Evolutionary conservation across 2,113 vertebrate species (phyloP).

Genomic region (Aepyceros melampus): DNA sequence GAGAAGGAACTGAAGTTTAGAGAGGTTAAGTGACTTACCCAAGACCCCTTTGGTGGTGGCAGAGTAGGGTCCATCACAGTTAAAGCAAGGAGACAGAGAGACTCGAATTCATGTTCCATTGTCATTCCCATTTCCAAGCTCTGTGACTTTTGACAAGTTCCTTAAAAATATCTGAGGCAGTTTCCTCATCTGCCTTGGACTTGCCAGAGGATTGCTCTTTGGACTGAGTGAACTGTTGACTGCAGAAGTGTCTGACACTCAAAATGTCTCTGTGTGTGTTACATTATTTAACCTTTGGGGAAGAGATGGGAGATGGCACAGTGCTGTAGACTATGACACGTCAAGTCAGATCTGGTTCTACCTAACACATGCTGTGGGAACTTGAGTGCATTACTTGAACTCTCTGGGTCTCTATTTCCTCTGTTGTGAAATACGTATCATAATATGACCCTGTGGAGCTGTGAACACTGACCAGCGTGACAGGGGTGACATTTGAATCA

Average conservation of each 20-base stretch:
- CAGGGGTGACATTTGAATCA: background rate
- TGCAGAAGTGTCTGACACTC: background rate
- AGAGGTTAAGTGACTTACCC: background rate
- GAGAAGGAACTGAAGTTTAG: background rate
- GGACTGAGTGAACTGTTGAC: background rate
- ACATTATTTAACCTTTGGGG: background rate
- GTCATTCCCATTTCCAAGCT: background rate
- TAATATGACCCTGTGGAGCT: background rate
- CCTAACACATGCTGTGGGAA: background rate
- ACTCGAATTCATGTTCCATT: background rate
- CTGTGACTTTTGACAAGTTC: background rate
- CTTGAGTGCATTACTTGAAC: background rate
- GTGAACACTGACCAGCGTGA: background rate
- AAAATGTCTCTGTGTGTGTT: background rate
- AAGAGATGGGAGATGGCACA: background rate
- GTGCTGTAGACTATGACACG: background rate
- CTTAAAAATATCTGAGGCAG: background rate
- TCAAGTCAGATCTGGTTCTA: background rate
- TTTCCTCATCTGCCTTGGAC: background rate
- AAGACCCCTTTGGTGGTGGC: background rate
- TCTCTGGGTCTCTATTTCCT: background rate
- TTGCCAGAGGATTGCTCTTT: background rate
- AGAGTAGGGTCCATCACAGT: background rate
- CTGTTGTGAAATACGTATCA: background rate
- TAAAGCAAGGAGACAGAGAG: background rate